Evolutionary conservation across 2,113 vertebrate genomes (phyloP), one percentile per base, ranked within the genome.

Genomic region (Ploceus nigricollis): DNA sequence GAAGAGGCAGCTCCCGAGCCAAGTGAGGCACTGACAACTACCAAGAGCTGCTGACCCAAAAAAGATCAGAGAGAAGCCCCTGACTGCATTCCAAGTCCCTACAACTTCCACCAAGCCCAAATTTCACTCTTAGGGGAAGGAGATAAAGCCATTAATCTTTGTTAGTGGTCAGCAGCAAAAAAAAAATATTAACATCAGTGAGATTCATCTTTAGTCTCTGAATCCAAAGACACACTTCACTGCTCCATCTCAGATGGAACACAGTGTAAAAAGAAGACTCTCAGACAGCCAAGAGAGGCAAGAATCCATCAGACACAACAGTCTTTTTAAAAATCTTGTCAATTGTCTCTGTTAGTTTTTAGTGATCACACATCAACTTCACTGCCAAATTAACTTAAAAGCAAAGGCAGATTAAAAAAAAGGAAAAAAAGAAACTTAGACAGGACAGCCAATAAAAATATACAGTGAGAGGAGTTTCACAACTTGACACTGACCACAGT

Each of bases 21-120:
- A 11, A 0, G 1, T 1, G 0, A 75, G 75, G 53, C n/a, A 15
- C 5, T 14, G 50, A 28, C 0, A 0, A 28, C 20, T 31, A 9
- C 33, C 6, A 3, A 54, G 47, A 13, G 42, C 61, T 95, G 60
- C 60, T 54, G 18, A 30, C 28, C 24, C 5, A 75, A 54, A 63
- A 63, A 47, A 21, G 24, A 66, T 51, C 56, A 90, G 73, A 72
- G 37, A 63, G 3, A 66, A 85, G 54, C 4, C 37, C 27, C 66
- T 44, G 61, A 5, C 33, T 72, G 70, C 15, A 48, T 24, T 42
- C 35, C 30, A 27, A 86, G 28, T 11, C 28, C 48, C n/a, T 30
- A 28, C 7, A 11, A 24, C 16, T 47, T 54, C 65, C 23, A 20
- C 35, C n/a, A 48, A 44, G 15, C 17, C 2, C 0, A 45, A 54